Evolutionary conservation across 2,113 vertebrate species (phyloP).

Genomic region (Hippocampus guttulatus): DNA sequence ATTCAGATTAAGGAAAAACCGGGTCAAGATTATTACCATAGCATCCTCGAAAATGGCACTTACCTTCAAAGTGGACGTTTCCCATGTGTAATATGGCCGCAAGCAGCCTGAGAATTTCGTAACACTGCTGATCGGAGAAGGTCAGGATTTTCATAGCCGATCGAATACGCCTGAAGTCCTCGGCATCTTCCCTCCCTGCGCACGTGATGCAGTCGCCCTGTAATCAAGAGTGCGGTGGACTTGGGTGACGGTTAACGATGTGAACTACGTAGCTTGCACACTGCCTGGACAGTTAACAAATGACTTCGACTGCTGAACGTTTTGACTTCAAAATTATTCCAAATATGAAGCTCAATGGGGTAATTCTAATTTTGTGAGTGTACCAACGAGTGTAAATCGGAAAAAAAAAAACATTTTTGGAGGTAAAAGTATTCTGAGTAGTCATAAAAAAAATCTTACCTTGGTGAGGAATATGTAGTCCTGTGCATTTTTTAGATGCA

Average conservation of each 20-base stretch:
- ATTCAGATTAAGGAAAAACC: too few relatives aligned
- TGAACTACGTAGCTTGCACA: neutral
- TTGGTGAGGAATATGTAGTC: conserved; percentile 94
- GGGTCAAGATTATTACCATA: too few relatives aligned
- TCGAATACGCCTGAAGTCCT: conserved; percentile 93
- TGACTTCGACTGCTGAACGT: neutral
- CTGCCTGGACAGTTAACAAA: neutral
- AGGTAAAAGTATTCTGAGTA: neutral
- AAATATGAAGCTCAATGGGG: neutral
- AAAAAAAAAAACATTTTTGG: neutral
- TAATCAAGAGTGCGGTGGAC: neutral
- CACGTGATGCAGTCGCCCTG: conserved; percentile 90
- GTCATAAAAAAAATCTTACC: conserved; percentile 62
- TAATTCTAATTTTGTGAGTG: neutral
- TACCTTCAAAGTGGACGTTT: conserved; percentile 89
- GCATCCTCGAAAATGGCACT: neutral
- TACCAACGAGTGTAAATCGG: neutral
- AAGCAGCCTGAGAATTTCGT: conserved; percentile 92
- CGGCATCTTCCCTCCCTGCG: conserved; percentile 88
- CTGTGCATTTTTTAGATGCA: conserved; percentile 82
- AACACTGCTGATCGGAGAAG: conserved; percentile 95
- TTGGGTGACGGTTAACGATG: neutral
- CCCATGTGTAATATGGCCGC: conserved; percentile 94
- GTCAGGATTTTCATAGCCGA: conserved; percentile 97
- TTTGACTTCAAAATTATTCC: neutral